These are phyloP conservation scores for Magallana gigas DNA, from an alignment of 1,140 invertebrate species.

Conservation along the genomic window DNA sequence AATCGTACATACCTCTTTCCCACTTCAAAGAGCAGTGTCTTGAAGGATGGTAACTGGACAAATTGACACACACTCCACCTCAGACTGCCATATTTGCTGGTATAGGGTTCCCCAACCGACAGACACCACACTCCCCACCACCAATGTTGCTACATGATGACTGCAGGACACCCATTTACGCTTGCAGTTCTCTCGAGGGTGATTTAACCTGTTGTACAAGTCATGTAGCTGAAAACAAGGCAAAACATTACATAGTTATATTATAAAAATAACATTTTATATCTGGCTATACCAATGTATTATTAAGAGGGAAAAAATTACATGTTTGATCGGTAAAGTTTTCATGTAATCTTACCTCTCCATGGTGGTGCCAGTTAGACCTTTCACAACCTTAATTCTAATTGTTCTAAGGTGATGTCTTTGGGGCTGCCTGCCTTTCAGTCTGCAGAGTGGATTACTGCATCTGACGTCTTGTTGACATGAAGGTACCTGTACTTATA, in stretches of 20 bases:
- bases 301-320: too few relatives aligned
- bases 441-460: constrained; percentile 83
- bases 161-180: constrained; percentile 90
- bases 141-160: constrained; percentile 79
- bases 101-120: constrained; percentile 82
- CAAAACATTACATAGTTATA: too few relatives aligned
- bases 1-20: constrained; percentile 80
- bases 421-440: constrained; percentile 86
- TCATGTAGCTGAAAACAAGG: constrained; percentile 87
- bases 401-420: constrained; percentile 89
- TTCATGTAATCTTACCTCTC: constrained; percentile 82
- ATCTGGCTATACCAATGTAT: too few relatives aligned
- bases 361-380: constrained; percentile 94
- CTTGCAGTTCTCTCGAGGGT: constrained; percentile 80
- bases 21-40: constrained; percentile 80
- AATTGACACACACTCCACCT: constrained; percentile 91
- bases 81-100: constrained; percentile 82
- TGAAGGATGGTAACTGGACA: constrained; percentile 82
- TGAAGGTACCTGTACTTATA: constrained; percentile 93
- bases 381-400: constrained; percentile 93
- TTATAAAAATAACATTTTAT: too few relatives aligned
- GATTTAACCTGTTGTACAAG: constrained; percentile 87
- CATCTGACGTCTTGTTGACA: constrained; percentile 95
- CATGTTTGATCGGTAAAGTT: too few relatives aligned
- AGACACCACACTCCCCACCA: constrained; percentile 87